Conservation (phyloP, 2,888 invertebrate species). For the Diarsia brunnea region DNA sequence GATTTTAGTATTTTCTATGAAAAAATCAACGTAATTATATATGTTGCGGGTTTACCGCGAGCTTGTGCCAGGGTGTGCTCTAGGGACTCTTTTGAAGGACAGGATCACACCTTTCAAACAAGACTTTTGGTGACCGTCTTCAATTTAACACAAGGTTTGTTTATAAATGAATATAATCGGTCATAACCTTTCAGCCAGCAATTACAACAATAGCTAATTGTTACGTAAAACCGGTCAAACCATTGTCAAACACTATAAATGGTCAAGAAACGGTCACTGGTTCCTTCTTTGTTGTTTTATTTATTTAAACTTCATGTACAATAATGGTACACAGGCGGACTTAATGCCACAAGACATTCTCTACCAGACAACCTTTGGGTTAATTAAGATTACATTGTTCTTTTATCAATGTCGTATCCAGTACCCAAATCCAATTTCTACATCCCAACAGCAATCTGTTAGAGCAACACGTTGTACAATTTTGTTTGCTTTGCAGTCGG, state of each 20-base stretch:
- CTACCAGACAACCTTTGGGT: too few species aligned
- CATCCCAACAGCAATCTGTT: constrained; percentile 56
- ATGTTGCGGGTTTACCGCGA: too few species aligned
- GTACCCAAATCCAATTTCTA: constrained; percentile 21
- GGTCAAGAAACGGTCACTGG: constrained; percentile 10
- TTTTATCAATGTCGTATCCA: constrained; percentile 44
- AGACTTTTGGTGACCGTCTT: not conserved
- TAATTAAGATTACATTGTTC: too few species aligned
- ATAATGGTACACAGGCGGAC: too few species aligned
- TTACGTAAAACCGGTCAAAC: constrained; percentile 15
- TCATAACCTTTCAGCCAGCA: not conserved
- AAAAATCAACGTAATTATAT: too few species aligned
- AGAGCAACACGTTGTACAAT: constrained; percentile 68
- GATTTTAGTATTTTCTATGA: too few species aligned
- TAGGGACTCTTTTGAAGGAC: not conserved
- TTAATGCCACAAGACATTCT: too few species aligned
- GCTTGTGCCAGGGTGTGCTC: too few species aligned
- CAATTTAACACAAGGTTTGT: not conserved
- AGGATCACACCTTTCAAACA: not conserved
- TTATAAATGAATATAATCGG: not conserved
- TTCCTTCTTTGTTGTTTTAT: constrained; percentile 35
- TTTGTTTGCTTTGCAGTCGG: constrained; percentile 65
- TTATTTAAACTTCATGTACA: too few species aligned
- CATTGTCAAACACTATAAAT: constrained; percentile 17
- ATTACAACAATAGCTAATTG: constrained; percentile 13